phyloP scores from a whole-genome alignment of 2,888 invertebrate species.

The Seira sanloemensis region DNA sequence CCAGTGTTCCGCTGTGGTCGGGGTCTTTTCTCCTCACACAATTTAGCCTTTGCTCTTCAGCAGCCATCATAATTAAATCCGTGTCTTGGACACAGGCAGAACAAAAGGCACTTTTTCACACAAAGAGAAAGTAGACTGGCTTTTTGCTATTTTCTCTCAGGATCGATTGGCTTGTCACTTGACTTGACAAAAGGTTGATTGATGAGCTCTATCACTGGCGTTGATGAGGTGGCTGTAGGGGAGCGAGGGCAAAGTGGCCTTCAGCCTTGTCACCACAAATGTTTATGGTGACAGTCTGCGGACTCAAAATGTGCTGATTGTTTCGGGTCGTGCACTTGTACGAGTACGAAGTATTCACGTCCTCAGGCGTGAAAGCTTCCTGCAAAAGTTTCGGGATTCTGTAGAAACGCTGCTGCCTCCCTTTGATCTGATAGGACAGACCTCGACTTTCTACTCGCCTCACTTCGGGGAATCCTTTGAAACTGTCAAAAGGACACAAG shows the following conservation, averaged over 20 bases:
- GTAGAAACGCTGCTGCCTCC: conserved; percentile 34
- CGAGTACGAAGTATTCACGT: conserved; percentile 58
- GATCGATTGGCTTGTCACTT: conserved; percentile 60
- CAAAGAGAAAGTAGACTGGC: neutral
- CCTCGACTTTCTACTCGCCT: conserved; percentile 22
- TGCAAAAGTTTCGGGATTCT: conserved; percentile 54
- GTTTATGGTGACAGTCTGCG: conserved; percentile 58
- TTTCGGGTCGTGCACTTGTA: conserved; percentile 67
- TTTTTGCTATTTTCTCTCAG: conserved; percentile 32
- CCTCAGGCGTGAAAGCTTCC: conserved; percentile 64
- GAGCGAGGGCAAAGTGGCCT: conserved; percentile 59
- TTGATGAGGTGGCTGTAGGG: conserved; percentile 61
- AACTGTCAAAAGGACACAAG: conserved; percentile 28
- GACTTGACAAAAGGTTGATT: conserved; percentile 65
- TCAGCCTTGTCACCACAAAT: conserved; percentile 44
- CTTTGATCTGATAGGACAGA: neutral
- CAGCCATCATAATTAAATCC: conserved; percentile 70
- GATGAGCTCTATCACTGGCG: conserved; percentile 61
- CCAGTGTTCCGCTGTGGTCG: conserved; percentile 62
- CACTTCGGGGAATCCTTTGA: conserved; percentile 54
- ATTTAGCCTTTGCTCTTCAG: conserved; percentile 66
- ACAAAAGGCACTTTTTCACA: neutral
- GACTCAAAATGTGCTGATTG: conserved; percentile 54
- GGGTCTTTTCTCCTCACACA: conserved; percentile 60
- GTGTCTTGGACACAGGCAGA: neutral